Base-by-base conservation (phyloP, 2,113 vertebrate genomes). In the Chaetorhynchus papuensis region DNA sequence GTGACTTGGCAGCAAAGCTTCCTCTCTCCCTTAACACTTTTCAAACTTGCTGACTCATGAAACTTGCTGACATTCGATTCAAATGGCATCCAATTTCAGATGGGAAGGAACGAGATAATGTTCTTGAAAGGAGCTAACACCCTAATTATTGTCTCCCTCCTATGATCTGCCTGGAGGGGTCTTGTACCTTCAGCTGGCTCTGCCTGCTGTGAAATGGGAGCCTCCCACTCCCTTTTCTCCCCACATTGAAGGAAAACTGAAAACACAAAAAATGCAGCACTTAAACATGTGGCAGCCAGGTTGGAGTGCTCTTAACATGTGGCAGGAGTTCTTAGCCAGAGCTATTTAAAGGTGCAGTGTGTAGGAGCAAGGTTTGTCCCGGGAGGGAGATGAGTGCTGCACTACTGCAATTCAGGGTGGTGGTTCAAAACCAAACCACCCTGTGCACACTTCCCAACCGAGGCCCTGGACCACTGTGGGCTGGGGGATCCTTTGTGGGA, bases 241-340 rank as follows among this genome's bases (percentile, higher is more conserved):
- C 54, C 15, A 3, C 13, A 0, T 2, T 24, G 66, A 90, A 89
- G 64, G 70, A 82, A 81, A 87, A 56, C 93, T 63, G 80, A 70
- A 87, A 79, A 89, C 39, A 15, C 41, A 41, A 89, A 94, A 94
- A 97, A 78, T 24, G 26, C 94, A 96, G 96, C 87, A 60, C 63
- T 83, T 75, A 88, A 90, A 97, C 96, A 97, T 96, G 97, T 97
- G 97, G 97, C 83, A 94, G 96, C 97, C 97, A 98, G 97, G 97
- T 91, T 98, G 91, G 91, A 97, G 96, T 41, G 66, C 80, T 96
- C 81, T 77, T 80, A 87, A 88, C 88, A 95, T 82, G 96, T 97
- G 96, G 96, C 94, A 80, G 87, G 86, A 95, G 90, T 65, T 86
- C 74, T 78, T 41, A 87, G 97, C 96, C 97, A 97, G 96, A 96